Base-by-base conservation (phyloP, 2,797 vertebrate genomes). In the Girardinus metallicus region DNA sequence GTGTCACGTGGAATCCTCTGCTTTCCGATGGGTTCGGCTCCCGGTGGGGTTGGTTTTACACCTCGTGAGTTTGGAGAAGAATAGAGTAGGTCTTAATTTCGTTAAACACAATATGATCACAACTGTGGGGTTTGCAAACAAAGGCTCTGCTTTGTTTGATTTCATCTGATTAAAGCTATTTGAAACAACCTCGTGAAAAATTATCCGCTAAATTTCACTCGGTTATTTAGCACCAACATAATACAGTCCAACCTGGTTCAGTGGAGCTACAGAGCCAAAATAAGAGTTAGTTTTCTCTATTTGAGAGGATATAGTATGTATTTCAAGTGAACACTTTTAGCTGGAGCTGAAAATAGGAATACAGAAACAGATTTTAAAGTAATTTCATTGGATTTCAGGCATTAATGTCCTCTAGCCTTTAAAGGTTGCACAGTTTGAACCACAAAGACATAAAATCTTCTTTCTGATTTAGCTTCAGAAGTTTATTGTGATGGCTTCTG, bases 61-160 rank as follows among this genome's bases (percentile, higher is more conserved):
- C 84, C 68, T 84, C 87, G 76, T 51, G 79, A 83, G 80, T 85
- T 86, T 87, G 74, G 73, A 91, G 79, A 83, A 91, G 84, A 86
- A 60, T n/a, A 83, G 34, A 57, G 77, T 66, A 62, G 51, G 47
- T 78, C 62, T 70, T 71, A 44, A 21, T 44, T 71, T 43, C 15
- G 2, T 29, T 16, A 39, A 66, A 66, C 23, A 44, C 43, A 53
- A 66, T 23, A 66, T 39, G 62, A 66, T 66, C 34, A 26, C 18
- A 68, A 68, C 1, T 41, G 9, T 12, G 21, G 5, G 21, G 64
- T 41, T 41, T 41, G 23, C 2, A 12, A 12, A 68, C 64, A 68
- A 68, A 68, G 36, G 21, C 3, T 23, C 9, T 39, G 34, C 21
- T 66, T 23, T 41, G 23, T 29, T 71, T 29, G 7, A 71, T 71